These are phyloP conservation scores for Ibycter americanus DNA, from an alignment of 2,797 vertebrate species.

Conservation along the genomic window DNA sequence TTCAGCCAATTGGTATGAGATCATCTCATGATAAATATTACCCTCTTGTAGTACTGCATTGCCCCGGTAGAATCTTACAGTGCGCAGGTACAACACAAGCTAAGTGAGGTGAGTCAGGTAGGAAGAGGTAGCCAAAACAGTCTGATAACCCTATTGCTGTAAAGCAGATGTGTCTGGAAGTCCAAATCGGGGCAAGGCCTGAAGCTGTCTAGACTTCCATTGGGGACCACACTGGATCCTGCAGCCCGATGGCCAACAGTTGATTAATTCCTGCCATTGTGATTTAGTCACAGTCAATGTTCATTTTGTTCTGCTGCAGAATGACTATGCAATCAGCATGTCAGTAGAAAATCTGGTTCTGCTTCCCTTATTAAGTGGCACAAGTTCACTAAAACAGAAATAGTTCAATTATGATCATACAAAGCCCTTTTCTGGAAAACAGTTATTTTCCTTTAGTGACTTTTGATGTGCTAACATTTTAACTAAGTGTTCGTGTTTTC, in stretches of 20 bases:
- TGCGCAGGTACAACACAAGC: background rate
- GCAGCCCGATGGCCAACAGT: background rate
- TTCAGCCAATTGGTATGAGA: background rate
- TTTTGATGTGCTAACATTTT: conserved; percentile 53
- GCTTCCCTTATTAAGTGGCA: background rate
- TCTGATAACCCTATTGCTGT: background rate
- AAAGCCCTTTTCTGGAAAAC: background rate
- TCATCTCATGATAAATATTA: background rate
- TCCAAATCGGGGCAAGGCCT: background rate
- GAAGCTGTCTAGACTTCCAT: background rate
- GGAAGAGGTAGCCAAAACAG: background rate
- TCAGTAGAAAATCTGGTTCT: background rate
- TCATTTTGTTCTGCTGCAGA: background rate
- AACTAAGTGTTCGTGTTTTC: conserved; percentile 30
- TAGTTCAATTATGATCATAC: background rate
- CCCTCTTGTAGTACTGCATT: background rate
- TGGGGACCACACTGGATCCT: background rate
- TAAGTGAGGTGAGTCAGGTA: background rate
- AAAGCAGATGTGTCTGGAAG: background rate
- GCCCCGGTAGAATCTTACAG: background rate
- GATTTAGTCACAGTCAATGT: background rate
- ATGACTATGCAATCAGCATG: background rate
- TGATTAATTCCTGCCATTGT: background rate
- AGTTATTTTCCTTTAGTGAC: conserved; percentile 34
- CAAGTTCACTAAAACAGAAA: background rate